These are phyloP conservation scores for Esox masquinongy DNA, from an alignment of 2,797 vertebrate genomes.

Conservation along the genomic window DNA sequence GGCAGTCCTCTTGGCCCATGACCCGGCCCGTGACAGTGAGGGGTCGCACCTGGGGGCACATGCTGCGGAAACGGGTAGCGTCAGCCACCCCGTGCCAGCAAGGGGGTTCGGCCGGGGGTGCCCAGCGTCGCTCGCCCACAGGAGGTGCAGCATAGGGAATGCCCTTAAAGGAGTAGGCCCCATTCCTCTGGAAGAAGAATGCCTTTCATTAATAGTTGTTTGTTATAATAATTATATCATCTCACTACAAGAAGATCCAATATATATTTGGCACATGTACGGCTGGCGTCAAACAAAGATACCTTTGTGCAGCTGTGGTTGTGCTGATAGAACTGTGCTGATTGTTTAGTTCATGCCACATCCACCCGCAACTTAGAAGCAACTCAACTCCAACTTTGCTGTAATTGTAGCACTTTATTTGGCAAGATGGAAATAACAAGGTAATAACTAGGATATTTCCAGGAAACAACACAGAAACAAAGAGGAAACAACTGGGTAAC, in stretches of 20 bases:
- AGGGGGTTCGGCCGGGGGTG: conserved; percentile 56
- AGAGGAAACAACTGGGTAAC: too few species aligned
- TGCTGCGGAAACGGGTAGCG: conserved; percentile 64
- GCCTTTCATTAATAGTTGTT: not conserved
- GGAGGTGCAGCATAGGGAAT: conserved; percentile 77
- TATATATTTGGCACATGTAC: not conserved
- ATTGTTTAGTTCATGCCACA: too few species aligned
- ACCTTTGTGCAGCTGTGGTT: too few species aligned
- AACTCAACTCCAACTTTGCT: too few species aligned
- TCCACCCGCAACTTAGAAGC: too few species aligned
- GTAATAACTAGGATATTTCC: too few species aligned
- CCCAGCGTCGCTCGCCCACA: conserved; percentile 67
- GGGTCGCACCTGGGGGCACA: conserved; percentile 72
- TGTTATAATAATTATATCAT: not conserved
- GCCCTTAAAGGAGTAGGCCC: conserved; percentile 75
- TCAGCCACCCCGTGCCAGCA: conserved; percentile 50
- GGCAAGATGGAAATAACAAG: too few species aligned
- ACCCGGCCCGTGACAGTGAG: conserved; percentile 41
- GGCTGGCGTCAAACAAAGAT: not conserved
- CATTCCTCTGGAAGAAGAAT: conserved; percentile 23
- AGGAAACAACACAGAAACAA: too few species aligned
- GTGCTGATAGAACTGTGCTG: too few species aligned
- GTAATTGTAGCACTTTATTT: too few species aligned
- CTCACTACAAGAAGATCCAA: not conserved
- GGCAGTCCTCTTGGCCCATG: conserved; percentile 77